phyloP scores from a whole-genome alignment of 2,113 vertebrate genomes.

The Elaphurus davidianus region DNA sequence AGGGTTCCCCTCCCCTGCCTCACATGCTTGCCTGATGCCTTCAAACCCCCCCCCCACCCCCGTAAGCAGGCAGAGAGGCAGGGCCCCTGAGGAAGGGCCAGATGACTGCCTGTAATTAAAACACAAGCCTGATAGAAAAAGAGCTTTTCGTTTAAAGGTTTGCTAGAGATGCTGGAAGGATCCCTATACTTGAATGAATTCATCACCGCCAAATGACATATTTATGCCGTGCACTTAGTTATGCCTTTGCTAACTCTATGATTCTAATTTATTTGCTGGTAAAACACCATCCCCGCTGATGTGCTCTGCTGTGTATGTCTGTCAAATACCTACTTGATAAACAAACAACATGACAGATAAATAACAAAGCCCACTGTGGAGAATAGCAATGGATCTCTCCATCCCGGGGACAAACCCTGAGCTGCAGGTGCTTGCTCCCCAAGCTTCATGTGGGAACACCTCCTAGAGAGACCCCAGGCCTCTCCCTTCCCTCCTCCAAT shows the following conservation, averaged over 20 bases:
- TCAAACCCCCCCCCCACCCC: rapidly evolving
- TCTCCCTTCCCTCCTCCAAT: neutral
- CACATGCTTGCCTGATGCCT: rapidly evolving
- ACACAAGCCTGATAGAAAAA: slow-evolving; percentile 67
- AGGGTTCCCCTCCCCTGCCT: neutral
- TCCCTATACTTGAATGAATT: slow-evolving; percentile 83
- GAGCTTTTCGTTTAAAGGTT: slow-evolving; percentile 76
- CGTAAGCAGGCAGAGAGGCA: neutral
- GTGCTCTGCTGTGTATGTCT: slow-evolving; percentile 60
- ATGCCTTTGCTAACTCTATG: slow-evolving; percentile 73
- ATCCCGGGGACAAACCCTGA: neutral
- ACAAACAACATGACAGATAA: slow-evolving; percentile 47
- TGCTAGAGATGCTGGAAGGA: slow-evolving; percentile 78
- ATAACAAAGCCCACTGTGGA: slow-evolving; percentile 38
- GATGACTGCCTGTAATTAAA: neutral
- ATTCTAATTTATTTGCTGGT: slow-evolving; percentile 78
- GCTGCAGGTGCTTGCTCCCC: neutral
- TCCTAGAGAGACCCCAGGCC: neutral
- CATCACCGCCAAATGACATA: slow-evolving; percentile 80
- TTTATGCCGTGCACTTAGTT: slow-evolving; percentile 80
- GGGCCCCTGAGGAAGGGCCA: neutral
- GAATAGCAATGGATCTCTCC: neutral
- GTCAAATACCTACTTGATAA: slow-evolving; percentile 68
- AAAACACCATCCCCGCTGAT: slow-evolving; percentile 68
- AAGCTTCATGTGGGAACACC: neutral